Evolutionary conservation across 2,797 vertebrate genomes (phyloP), one percentile per base, ranked within the genome.

Genomic region (Lindbergichthys nudifrons): DNA sequence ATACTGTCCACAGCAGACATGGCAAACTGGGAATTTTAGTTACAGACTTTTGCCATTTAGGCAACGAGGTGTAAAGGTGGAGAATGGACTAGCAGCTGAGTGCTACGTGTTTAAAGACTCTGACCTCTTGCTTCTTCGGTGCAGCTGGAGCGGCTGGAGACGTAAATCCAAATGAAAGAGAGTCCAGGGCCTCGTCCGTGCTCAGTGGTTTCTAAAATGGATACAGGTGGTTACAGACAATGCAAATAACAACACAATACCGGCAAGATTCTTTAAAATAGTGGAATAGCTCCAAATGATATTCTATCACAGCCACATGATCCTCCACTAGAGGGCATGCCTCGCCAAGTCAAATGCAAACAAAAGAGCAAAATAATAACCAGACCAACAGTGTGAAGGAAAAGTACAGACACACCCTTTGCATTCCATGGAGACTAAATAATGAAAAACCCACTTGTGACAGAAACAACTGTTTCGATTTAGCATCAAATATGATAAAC

Each of bases 331-430:
- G 93, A 84, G 80, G 93, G 92, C 78, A 63, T 23, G 14, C 32
- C 3, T 51, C n/a, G 45, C 65, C 54, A 58, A 65, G 60, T 12
- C n/a, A 66, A 52, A 73, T 32, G 43, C 52, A 73, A 60, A 79
- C 30, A 80, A 83, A 67, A 45, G 57, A 53, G 50, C 19, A 79
- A 65, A 87, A 77, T 83, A 87, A 89, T 80, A 30, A 81, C 59
- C 87, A 88, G 80, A 84, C 53, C 41, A 36, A 36, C 32, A 36
- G n/a, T 62, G 50, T 15, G 70, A 46, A 83, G 79, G 78, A 82
- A 91, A 93, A 92, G 72, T 64, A 90, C 87, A 78, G 93, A 86
- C 94, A 94, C 94, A 88, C 94, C 94, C 93, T 83, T 81, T 10
- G 65, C 80, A 90, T 92, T 90, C 86, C 82, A 76, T 36, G 3